Evolutionary conservation across 2,888 invertebrate genomes (phyloP), one percentile per base, ranked within the genome.

Genomic region (Aporophyla lueneburgensis): DNA sequence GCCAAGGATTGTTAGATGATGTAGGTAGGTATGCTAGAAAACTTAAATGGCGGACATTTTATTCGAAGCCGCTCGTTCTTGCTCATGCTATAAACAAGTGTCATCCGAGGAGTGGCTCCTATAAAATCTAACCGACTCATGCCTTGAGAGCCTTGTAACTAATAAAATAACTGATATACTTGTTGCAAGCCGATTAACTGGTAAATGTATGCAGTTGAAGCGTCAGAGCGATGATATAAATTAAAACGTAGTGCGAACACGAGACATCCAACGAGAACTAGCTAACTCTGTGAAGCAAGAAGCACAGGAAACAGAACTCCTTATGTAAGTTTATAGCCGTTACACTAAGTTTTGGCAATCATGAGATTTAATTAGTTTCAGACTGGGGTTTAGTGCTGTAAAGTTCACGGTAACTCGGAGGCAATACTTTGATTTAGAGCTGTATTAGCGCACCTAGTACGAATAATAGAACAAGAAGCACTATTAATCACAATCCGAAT

Each of bases 191-290:
- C 90, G 87, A 65, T 85, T 95, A 77, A 93, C 93, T 46, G 94
- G 94, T 5, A 93, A 93, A 76, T 93, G 93, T 6, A 90, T 92
- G 86, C 94, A 94, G 80, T 83, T 95, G 21, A 93, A 93, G 66
- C 90, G 87, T 24, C 92, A 94, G 82, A 90, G 91, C 74, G 93
- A 94, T 58, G 92, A 93, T 10, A 75, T 93, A 56, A 87, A 84
- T 40, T 87, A 87, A 62, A 87, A 87, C 24, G 59, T 94, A 16
- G 88, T 93, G 43, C 83, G 73, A 5, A 90, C 91, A 19, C 88
- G 84, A 3, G 81, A 85, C 7, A 83, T 78, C 54, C 91, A 92
- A 56, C 74, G 61, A 16, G 87, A 92, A 58, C 88, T 93, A 10
- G 83, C 84, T n/a, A 83, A 88, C 43, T 83, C 80, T 63, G 78